Evolutionary conservation across 2,888 invertebrate genomes (phyloP).

Genomic region (Leucozona laternaria): DNA sequence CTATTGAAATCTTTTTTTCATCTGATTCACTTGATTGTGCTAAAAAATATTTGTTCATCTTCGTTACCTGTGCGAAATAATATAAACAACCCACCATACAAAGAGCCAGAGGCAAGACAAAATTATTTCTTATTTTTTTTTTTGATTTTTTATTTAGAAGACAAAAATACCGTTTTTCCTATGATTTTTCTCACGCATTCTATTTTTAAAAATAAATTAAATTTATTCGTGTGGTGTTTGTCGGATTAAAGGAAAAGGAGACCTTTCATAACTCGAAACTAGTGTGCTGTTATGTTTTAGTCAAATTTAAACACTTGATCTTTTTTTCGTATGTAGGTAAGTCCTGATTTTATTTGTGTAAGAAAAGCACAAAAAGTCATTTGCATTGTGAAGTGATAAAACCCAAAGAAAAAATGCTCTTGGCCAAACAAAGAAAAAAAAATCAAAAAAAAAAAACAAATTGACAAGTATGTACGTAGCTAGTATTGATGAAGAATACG

Average conservation of each 20-base stretch:
- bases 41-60: constrained; percentile 37
- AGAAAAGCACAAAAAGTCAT: constrained; percentile 2
- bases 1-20: constrained; percentile 31
- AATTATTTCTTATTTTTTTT: constrained; percentile 15
- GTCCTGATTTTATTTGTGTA: constrained; percentile 30
- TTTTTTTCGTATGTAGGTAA: background rate
- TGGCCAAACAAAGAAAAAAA: constrained; percentile 54
- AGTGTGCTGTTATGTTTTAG: background rate
- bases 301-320: constrained; percentile 32
- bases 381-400: constrained; percentile 57
- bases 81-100: constrained; percentile 55
- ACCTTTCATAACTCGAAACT: constrained; percentile 54
- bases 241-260: constrained; percentile 7
- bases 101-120: background rate
- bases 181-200: constrained; percentile 66
- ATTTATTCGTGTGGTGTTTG: constrained; percentile 47
- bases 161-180: constrained; percentile 25
- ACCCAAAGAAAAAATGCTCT: constrained; percentile 1
- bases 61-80: constrained; percentile 64
- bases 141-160: background rate
- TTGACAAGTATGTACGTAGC: background rate
- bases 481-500: constrained; percentile 19
- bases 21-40: constrained; percentile 31
- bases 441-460: constrained; percentile 15
- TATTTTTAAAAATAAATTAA: constrained; percentile 65